Base-by-base conservation (phyloP, 2,888 invertebrate species). In the Drosophila stalkeri region DNA sequence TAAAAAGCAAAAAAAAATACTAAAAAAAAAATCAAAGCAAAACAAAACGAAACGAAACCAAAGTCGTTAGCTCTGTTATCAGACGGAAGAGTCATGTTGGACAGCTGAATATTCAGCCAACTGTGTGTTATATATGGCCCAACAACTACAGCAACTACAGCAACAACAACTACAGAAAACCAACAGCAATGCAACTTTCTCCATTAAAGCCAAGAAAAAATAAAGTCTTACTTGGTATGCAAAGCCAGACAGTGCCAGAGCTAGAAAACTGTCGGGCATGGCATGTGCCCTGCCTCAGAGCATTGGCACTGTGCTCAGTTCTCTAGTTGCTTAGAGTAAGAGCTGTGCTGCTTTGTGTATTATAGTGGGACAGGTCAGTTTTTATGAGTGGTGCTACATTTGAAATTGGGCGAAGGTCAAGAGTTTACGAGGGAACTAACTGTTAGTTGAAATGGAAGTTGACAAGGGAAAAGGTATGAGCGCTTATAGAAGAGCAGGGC, bases 131-230 rank as follows among this genome's bases (percentile, higher is more conserved):
- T 77, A 75, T 78, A 72, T 86, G 73, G 59, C 80, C 78, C 67
- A 78, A 63, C 54, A 65, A 43, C 44, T 11, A 43, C 18, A 18
- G 2, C 43, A 43, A 18, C 37, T 14, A 14, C 37, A 14, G 23
- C 20, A 59, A 37, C 54, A 70, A 16, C 66, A 69, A 41, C 68
- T 54, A 27, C 49, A 67, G 56, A 14, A 63, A 20, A 16, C 11
- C 59, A 35, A 55, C 67, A 78, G 74, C 63, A 77, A 61, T 74
- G 70, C 76, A 86, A 84, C 86, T 86, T 86, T 86, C 86, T 84
- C 89, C 89, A 77, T 76, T 72, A 59, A 75, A 55, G 67, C 54
- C 67, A 72, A 75, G 80, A 43, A 64, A 73, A 55, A 78, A 35
- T 44, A 35, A 44, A 41, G 27, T 52, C 61, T 59, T 37, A 47